A percentile compares a stretch with the other conserved stretches of the same genome.
Conservation (phyloP, 2,888 invertebrate species). For the Auanema freiburgensis region DNA sequence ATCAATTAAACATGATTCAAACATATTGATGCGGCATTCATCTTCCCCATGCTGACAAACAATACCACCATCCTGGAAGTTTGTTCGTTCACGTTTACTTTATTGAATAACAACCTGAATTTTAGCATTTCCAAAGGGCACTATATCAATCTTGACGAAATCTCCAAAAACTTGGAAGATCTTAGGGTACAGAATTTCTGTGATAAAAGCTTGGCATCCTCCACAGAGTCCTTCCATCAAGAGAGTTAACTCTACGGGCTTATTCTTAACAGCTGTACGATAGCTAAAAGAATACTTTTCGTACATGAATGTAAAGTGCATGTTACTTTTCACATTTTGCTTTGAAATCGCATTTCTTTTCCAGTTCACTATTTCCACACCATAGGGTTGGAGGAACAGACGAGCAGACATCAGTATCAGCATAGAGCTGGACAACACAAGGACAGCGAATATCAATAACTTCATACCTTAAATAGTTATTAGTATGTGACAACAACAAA, state of each 20-base stretch:
- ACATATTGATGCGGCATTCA: constrained; percentile 56
- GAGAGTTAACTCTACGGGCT: constrained; percentile 48
- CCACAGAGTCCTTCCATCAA: constrained; percentile 52
- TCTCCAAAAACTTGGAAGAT: constrained; percentile 46
- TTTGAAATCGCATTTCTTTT: constrained; percentile 42
- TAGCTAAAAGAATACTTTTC: constrained; percentile 34
- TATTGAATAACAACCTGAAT: constrained; percentile 19
- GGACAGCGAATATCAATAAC: no score
- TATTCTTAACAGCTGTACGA: constrained; percentile 27
- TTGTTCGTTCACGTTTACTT: neutral
- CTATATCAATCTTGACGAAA: constrained; percentile 56
- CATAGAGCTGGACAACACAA: no score
- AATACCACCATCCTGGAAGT: constrained; percentile 45
- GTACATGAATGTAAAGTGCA: neutral
- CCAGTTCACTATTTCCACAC: constrained; percentile 43
- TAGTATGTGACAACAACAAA: no score
- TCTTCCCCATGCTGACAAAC: constrained; percentile 57
- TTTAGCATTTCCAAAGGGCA: constrained; percentile 62
- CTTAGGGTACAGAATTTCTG: constrained; percentile 42
- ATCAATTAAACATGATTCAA: constrained; percentile 50
- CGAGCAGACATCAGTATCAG: constrained; percentile 18
- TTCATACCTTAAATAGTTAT: no score
- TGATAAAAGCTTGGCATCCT: constrained; percentile 55
- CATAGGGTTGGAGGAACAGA: constrained; percentile 46
- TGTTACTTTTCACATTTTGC: constrained; percentile 31